Evolutionary conservation across 2,113 vertebrate genomes (phyloP).

Genomic region (Neofelis nebulosa): DNA sequence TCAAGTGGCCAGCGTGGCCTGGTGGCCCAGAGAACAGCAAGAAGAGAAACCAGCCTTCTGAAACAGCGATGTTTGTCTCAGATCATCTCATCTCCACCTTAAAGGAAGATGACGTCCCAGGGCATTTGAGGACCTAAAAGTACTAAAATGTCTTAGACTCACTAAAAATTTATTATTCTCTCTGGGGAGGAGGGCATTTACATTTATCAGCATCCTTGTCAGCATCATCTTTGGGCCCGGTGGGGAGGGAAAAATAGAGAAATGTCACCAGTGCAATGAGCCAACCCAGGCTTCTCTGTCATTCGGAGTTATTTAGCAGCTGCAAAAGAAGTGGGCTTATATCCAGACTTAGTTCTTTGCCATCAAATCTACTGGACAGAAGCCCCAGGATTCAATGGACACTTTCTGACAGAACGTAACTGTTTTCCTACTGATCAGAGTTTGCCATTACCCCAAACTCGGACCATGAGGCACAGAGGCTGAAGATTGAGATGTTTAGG

Average conservation of each 20-base stretch:
- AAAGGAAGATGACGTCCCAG: background rate
- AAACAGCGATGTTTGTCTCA: background rate
- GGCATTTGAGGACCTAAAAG: background rate
- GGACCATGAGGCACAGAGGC: background rate
- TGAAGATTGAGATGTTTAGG: background rate
- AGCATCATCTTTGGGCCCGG: background rate
- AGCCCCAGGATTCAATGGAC: background rate
- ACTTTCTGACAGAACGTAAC: background rate
- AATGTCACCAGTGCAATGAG: background rate
- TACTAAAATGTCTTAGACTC: background rate
- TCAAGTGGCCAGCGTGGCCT: background rate
- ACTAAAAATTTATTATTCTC: background rate
- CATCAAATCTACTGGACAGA: background rate
- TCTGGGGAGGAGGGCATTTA: background rate
- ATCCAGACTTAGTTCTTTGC: background rate
- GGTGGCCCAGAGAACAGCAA: background rate
- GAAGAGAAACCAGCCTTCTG: background rate
- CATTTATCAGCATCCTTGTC: background rate
- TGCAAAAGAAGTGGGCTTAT: background rate
- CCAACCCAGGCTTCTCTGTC: background rate
- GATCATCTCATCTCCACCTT: background rate
- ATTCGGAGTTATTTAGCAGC: background rate
- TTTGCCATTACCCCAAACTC: background rate
- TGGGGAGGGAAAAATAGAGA: background rate
- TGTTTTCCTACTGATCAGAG: background rate